Base-by-base conservation (phyloP, 2,113 vertebrate species). In the Colaptes auratus region DNA sequence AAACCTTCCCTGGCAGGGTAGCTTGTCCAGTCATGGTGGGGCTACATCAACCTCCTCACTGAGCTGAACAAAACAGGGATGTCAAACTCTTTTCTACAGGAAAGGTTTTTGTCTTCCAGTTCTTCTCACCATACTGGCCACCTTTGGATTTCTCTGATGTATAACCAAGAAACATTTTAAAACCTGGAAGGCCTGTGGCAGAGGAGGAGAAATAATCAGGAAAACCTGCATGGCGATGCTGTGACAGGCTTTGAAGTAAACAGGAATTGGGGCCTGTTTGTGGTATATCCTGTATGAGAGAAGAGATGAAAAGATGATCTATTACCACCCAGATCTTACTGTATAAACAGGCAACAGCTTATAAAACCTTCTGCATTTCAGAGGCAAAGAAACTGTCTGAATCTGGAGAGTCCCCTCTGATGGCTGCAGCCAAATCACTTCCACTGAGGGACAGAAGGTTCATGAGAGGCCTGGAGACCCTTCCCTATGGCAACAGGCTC, bases 231-330 rank as follows among this genome's bases (percentile, higher is more conserved):
- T 50, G 94, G 79, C 39, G 95, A 78, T 31, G 70, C 59, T 91
- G 75, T 4, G 3, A 92, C 65, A 90, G 72, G 12, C 5, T 64
- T 96, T 74, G 60, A 93, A 86, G 95, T 95, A 95, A 97, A 95
- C 93, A 95, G 93, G 94, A 95, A 96, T 96, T 1, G 0, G 44
- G 27, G 61, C 65, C 89, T 88, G 82, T 87, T 89, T 92, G 89
- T 89, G 60, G 87, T 89, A 93, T 87, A 93, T 95, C 94, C 94
- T 95, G 91, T 93, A 82, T 56, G 60, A 89, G 9, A 71, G 48
- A 64, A 72, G 73, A 85, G 67, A 93, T 78, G 16, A 91, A 91
- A 92, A 83, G 55, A 90, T 48, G 25, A 92, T 63, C 55, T 44
- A 25, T 59, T 88, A 63, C 82, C 53, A 89, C 42, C 31, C 61